These are phyloP conservation scores for Oasisia sp. DNA, from an alignment of 2,888 invertebrate genomes.

Conservation along the genomic window DNA sequence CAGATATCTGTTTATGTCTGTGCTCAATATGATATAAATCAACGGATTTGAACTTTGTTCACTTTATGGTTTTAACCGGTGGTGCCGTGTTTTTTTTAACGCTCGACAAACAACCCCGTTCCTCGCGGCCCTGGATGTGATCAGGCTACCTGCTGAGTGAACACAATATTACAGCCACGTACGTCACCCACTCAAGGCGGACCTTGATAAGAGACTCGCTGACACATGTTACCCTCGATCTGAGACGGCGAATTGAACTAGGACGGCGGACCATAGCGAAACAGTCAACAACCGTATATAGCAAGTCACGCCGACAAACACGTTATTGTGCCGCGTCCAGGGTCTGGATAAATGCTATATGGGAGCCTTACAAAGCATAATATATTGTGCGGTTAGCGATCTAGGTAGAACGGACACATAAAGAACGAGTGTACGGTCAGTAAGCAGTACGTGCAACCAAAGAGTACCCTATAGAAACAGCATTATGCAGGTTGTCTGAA, in stretches of 20 bases:
- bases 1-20: too few species aligned
- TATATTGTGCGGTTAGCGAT: neutral
- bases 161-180: neutral
- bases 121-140: neutral
- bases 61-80: too few species aligned
- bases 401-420: neutral
- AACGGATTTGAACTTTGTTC: too few species aligned
- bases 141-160: neutral
- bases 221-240: neutral
- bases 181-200: neutral
- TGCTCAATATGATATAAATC: too few species aligned
- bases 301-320: neutral
- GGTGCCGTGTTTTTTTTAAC: too few species aligned
- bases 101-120: neutral
- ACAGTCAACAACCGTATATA: neutral
- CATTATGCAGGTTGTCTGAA: too few species aligned
- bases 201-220: neutral
- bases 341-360: neutral
- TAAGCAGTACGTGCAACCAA: too few species aligned
- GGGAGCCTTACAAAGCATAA: neutral
- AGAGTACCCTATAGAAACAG: too few species aligned
- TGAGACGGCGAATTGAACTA: neutral
- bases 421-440: neutral
- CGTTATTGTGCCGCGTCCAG: neutral
- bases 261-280: neutral